A percentile compares a stretch with the other conserved stretches of the same genome.
These are phyloP conservation scores for Tiaroga cobitis DNA, from an alignment of 2,797 vertebrate species.

Conservation along the genomic window DNA sequence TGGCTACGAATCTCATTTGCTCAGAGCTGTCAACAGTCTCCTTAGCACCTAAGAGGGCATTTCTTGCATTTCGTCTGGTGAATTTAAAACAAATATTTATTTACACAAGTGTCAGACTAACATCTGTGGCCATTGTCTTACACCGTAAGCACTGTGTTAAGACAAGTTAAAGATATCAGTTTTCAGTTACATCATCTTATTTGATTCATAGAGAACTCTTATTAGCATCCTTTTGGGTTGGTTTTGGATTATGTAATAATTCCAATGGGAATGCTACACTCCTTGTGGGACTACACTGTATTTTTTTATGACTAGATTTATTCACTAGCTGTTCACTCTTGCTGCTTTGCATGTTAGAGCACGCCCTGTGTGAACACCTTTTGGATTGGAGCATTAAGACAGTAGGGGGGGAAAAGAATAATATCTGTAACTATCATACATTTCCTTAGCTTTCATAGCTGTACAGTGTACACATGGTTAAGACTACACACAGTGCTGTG, in stretches of 20 bases:
- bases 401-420: background rate
- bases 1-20: slow-evolving; percentile 64
- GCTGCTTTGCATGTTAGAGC: background rate
- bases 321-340: background rate
- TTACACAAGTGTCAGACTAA: background rate
- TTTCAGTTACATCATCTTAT: background rate
- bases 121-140: background rate
- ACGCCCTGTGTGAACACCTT: background rate
- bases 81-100: background rate
- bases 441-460: background rate
- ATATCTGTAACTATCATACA: background rate
- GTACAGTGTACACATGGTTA: slow-evolving; percentile 3
- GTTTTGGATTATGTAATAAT: background rate
- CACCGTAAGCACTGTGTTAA: background rate
- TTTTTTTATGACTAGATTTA: background rate
- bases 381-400: background rate
- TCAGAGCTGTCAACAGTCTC: slow-evolving; percentile 66
- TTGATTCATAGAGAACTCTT: background rate
- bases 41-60: slow-evolving; percentile 47
- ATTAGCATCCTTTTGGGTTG: background rate
- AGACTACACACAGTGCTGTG: background rate
- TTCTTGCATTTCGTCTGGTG: slow-evolving; percentile 12
- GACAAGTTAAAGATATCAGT: background rate
- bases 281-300: background rate
- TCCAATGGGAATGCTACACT: background rate